Evolutionary conservation across 1,140 invertebrate genomes (phyloP).

Genomic region (Meteorus sp.): DNA sequence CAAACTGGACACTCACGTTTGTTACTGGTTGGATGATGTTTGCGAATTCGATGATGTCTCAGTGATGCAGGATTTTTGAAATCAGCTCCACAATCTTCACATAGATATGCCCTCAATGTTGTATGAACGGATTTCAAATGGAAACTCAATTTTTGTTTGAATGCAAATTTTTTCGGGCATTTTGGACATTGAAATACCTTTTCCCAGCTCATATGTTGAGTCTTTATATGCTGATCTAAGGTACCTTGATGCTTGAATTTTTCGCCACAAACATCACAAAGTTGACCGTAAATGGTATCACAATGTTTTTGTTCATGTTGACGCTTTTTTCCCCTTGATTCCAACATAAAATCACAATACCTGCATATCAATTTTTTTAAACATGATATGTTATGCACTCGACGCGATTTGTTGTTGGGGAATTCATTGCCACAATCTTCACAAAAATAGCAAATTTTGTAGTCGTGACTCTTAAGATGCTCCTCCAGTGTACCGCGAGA

Average conservation of each 20-base stretch:
- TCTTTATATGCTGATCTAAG: conserved; percentile 54
- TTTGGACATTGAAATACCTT: conserved; percentile 56
- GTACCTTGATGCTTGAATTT: conserved; percentile 57
- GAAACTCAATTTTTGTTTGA: conserved; percentile 57
- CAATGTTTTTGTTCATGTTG: conserved; percentile 58
- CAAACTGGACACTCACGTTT: conserved; percentile 54
- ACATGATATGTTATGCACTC: conserved; percentile 48
- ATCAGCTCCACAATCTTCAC: conserved; percentile 56
- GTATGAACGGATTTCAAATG: conserved; percentile 56
- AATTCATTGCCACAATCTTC: conserved; percentile 54
- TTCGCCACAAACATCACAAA: conserved; percentile 56
- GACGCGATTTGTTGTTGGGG: conserved; percentile 47
- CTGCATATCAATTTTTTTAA: conserved; percentile 50
- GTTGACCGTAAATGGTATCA: conserved; percentile 50
- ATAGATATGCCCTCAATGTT: conserved; percentile 49
- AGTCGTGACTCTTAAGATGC: conserved; percentile 51
- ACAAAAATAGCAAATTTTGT: conserved; percentile 50
- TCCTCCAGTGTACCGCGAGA: conserved; percentile 45
- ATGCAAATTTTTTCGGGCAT: conserved; percentile 56
- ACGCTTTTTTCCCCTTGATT: conserved; percentile 54
- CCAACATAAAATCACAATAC: conserved; percentile 46
- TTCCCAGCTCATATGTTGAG: conserved; percentile 53
- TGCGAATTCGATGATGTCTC: conserved; percentile 54
- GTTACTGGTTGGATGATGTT: conserved; percentile 51
- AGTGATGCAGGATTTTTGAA: conserved; percentile 57